phyloP scores from a whole-genome alignment of 2,113 vertebrate genomes.

The Chinchilla lanigera region DNA sequence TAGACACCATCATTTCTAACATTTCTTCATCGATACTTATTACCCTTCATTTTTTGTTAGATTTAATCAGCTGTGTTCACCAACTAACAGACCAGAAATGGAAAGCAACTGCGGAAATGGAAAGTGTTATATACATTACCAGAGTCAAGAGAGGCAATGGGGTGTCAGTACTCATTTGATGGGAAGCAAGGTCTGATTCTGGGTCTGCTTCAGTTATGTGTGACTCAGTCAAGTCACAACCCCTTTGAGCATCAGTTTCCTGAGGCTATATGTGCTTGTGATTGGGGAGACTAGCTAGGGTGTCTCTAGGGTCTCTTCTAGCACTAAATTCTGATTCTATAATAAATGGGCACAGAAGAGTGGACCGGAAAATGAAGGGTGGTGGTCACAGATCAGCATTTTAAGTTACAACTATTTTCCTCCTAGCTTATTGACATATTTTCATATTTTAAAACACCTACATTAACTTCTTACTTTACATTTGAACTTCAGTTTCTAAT shows the following conservation, averaged over 20 bases:
- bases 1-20: conserved; percentile 61
- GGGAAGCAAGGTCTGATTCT: conserved; percentile 39
- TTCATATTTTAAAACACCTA: conserved; percentile 60
- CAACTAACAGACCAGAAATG: conserved; percentile 50
- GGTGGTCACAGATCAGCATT: conserved; percentile 37
- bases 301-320: conserved; percentile 38
- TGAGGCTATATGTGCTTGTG: background rate
- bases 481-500: conserved; percentile 63
- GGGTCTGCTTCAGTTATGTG: conserved; percentile 62
- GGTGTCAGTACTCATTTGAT: background rate
- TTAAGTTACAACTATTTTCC: conserved; percentile 62
- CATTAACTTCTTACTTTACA: conserved; percentile 61
- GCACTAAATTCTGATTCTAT: conserved; percentile 34
- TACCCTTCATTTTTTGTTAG: conserved; percentile 67
- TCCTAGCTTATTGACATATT: conserved; percentile 18
- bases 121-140: conserved; percentile 58
- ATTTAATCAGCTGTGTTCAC: conserved; percentile 62
- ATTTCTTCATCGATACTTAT: conserved; percentile 53
- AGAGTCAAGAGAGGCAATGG: conserved; percentile 54
- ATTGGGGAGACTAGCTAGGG: background rate
- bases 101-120: conserved; percentile 62
- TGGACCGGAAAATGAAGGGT: conserved; percentile 49
- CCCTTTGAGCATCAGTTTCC: conserved; percentile 53
- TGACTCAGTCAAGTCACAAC: background rate
- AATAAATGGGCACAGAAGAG: conserved; percentile 60